Percentiles rank a stretch among this genome's conserved stretches.
phyloP scores from a whole-genome alignment of 2,113 vertebrate genomes.

The Struthidea cinerea region DNA sequence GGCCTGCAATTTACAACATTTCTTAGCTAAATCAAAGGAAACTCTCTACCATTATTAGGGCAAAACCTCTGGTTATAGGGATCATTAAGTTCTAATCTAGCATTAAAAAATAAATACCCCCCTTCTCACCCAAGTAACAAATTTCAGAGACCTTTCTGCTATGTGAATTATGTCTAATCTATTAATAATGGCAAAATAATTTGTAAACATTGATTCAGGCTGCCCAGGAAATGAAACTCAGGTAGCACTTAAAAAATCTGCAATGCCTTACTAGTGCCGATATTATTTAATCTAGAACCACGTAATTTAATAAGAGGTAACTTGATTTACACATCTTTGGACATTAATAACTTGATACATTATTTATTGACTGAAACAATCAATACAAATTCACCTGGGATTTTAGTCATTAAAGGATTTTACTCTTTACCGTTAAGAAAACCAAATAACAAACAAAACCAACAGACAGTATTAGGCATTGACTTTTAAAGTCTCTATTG shows the following conservation, averaged over 20 bases:
- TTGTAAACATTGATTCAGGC: neutral
- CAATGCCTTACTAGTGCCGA: neutral
- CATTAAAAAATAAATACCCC: neutral
- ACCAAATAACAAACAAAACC: neutral
- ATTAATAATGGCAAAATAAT: neutral
- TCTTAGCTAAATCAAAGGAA: neutral
- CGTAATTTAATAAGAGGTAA: neutral
- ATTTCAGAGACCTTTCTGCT: neutral
- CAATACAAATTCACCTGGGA: neutral
- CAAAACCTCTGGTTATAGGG: neutral
- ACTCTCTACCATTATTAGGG: neutral
- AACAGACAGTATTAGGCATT: neutral
- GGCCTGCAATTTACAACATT: neutral
- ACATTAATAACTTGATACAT: neutral
- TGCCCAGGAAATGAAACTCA: neutral
- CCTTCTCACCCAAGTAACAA: neutral
- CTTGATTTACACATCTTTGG: neutral
- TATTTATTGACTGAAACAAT: neutral
- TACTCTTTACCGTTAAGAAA: too few species aligned
- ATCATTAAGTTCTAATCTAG: neutral
- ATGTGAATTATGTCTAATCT: accelerated
- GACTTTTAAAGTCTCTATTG: neutral
- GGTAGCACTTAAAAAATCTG: neutral
- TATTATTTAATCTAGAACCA: neutral
- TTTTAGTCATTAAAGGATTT: neutral